Percentiles rank a stretch among this genome's conserved stretches.
Evolutionary conservation across 1,140 invertebrate species (phyloP).

Genomic region (Cyclargus thomasi): DNA sequence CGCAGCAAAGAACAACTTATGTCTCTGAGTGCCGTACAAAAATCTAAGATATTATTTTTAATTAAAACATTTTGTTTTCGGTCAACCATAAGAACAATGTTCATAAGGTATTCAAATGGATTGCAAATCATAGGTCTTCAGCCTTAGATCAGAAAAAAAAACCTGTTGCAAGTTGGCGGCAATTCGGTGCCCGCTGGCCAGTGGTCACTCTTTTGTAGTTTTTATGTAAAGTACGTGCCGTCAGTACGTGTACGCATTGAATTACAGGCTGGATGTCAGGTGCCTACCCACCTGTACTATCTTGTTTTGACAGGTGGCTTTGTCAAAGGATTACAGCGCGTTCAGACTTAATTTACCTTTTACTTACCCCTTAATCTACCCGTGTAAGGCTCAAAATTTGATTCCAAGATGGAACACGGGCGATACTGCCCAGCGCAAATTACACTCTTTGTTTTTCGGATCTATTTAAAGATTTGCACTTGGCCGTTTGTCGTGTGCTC

Average conservation of each 20-base stretch:
- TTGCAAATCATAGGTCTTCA: no score
- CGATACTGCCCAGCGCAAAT: constrained; percentile 28
- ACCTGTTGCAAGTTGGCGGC: background rate
- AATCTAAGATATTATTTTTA: no score
- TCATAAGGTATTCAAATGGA: no score
- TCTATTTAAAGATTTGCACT: constrained; percentile 36
- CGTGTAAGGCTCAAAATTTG: no score
- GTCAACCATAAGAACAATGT: no score
- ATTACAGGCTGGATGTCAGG: constrained; percentile 34
- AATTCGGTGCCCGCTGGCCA: constrained; percentile 4
- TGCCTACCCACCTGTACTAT: constrained; percentile 41
- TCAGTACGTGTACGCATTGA: constrained; percentile 11
- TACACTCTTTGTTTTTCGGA: constrained; percentile 36
- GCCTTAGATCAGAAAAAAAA: no score
- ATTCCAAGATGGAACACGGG: no score
- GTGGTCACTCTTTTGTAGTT: background rate
- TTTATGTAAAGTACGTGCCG: constrained; percentile 12
- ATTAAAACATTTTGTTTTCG: no score
- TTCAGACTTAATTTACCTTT: no score
- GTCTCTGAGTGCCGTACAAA: no score
- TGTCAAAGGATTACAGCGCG: constrained; percentile 29
- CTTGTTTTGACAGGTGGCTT: constrained; percentile 56
- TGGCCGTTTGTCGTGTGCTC: constrained; percentile 14
- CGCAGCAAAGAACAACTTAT: no score
- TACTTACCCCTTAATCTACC: no score